Evolutionary conservation across 92 coral and sea anemone genomes (phyloP).

Genomic region (Umimayanthus kanabou): DNA sequence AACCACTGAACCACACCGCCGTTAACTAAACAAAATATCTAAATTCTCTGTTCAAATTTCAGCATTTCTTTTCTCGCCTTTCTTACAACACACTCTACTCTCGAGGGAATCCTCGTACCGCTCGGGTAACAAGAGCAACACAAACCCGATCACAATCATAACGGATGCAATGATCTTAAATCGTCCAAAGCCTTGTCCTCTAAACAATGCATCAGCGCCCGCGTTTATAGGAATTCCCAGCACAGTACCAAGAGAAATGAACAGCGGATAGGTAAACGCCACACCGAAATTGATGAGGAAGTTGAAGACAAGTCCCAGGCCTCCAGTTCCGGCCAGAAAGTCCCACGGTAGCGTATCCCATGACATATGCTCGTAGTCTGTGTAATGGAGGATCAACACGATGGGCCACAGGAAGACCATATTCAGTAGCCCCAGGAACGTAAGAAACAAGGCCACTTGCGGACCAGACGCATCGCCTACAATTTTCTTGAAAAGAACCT

Average conservation of each 20-base stretch:
- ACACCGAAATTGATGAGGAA: constrained; percentile 88
- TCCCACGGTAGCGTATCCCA: constrained; percentile 81
- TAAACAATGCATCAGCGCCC: constrained; percentile 67
- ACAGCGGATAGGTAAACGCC: constrained; percentile 85
- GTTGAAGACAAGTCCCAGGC: constrained; percentile 65
- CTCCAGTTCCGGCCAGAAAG: constrained; percentile 75
- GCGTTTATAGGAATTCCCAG: constrained; percentile 93
- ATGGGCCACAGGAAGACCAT: constrained; percentile 79
- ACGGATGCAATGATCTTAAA: constrained; percentile 70
- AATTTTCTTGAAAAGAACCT: constrained; percentile 69
- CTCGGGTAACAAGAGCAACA: constrained; percentile 57
- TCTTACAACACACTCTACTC: constrained; percentile 8
- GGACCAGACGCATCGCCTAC: constrained; percentile 66
- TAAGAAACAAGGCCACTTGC: constrained; percentile 80
- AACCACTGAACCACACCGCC: neutral
- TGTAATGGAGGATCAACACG: constrained; percentile 61
- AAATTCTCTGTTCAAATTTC: no score
- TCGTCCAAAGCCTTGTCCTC: constrained; percentile 62
- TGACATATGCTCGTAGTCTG: constrained; percentile 64
- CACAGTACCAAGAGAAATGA: constrained; percentile 87
- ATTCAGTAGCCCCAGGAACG: constrained; percentile 70
- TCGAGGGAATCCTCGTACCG: constrained; percentile 16
- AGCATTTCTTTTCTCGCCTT: neutral
- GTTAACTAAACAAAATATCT: neutral
- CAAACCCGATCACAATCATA: constrained; percentile 71